Evolutionary conservation across 1,140 invertebrate genomes (phyloP), one percentile per base, ranked within the genome.

Genomic region (Paralvinella palmiformis): DNA sequence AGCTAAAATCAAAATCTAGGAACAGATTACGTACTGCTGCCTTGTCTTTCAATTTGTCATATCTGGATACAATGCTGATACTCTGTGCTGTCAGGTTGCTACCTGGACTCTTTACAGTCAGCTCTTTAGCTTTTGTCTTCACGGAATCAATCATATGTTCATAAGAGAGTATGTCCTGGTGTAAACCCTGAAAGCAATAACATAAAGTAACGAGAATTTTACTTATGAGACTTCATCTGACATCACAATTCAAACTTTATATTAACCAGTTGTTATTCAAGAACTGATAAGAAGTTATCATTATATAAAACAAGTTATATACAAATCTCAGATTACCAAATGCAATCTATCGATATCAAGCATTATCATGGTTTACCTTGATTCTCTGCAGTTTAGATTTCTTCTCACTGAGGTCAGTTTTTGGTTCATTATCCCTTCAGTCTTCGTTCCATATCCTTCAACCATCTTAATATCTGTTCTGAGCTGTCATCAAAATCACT

Each of bases 61-160:
- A 92, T 72, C 87, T 88, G 59, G 89, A 87, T 0, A 95, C 80
- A 36, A 91, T 91, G 71, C 88, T 86, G 79, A 92, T 89, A 0
- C 91, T 92, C 80, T 94, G 87, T 32, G 86, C 86, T 0, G 91
- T 89, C 4, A 74, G 88, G 87, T 78, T 90, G 85, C 71, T 88
- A 88, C 81, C 91, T 88, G 77, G 92, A 88, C 22, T 91, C 88
- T 78, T 88, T 89, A 35, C 88, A 85, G 93, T 82, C 87, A 96
- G 90, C 82, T 96, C 92, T 22, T 85, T 84, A 1, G 91, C 89
- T 78, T 94, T 92, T 7, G 84, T 79, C 29, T 36, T 33, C 22
- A 96, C 78, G 52, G 87, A 88, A 67, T 96, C 93, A 1, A 96
- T 91, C 80, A 96, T 94, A 68, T 94, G 89, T 70, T 92, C 91